Evolutionary conservation across 2,113 vertebrate genomes (phyloP).

Genomic region (Clarias gariepinus): DNA sequence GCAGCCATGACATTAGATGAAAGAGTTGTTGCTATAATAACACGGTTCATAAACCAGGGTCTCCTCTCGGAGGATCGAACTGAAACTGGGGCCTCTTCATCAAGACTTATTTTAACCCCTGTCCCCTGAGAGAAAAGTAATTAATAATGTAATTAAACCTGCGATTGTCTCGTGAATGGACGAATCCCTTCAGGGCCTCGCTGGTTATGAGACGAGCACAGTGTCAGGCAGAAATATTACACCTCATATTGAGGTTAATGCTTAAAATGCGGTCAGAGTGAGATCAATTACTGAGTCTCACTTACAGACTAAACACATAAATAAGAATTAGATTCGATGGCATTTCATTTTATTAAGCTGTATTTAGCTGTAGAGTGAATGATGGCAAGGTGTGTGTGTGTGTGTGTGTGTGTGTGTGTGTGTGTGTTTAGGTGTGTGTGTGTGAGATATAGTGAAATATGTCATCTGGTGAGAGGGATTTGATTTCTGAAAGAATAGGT

Average conservation of each 20-base stretch:
- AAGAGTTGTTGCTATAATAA: slow-evolving; percentile 18
- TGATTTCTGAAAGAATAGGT: not conserved
- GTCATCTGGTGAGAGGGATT: not conserved
- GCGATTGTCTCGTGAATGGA: slow-evolving; percentile 33
- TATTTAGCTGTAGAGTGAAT: not conserved
- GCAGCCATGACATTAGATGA: slow-evolving; percentile 24
- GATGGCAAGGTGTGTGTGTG: not conserved
- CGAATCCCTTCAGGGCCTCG: slow-evolving; percentile 9
- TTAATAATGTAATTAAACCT: slow-evolving; percentile 52
- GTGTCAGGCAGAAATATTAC: slow-evolving; percentile 16
- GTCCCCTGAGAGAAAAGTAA: slow-evolving; percentile 43
- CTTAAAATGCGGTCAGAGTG: not conserved
- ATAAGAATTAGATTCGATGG: not conserved
- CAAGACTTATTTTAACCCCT: slow-evolving; percentile 21
- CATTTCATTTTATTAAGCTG: not conserved
- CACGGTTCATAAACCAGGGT: slow-evolving; percentile 14
- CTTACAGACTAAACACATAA: slow-evolving; percentile 8
- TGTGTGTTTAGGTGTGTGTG: too few relatives aligned
- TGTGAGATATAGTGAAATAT: not conserved
- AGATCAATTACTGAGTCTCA: not conserved
- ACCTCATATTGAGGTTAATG: not conserved
- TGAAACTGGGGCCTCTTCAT: slow-evolving; percentile 24
- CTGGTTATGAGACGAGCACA: slow-evolving; percentile 29
- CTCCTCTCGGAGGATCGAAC: slow-evolving; percentile 17
- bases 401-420: too few relatives aligned